These are phyloP conservation scores for Bolborhynchus lineola DNA, from an alignment of 2,113 vertebrate species.

Conservation along the genomic window DNA sequence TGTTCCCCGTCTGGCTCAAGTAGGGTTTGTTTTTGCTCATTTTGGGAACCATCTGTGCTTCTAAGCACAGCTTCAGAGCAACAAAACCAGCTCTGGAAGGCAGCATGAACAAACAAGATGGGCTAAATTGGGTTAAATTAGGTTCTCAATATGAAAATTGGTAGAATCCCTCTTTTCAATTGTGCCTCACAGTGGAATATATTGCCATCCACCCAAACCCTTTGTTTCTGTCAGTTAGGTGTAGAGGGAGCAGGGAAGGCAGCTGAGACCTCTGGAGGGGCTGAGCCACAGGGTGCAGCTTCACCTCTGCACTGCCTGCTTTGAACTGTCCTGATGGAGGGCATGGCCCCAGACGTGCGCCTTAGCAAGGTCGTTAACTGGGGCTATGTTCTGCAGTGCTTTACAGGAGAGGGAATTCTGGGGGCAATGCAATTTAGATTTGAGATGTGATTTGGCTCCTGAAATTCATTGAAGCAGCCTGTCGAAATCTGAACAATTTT, in stretches of 20 bases:
- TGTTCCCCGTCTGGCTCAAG: neutral
- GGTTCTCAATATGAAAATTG: neutral
- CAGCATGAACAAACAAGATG: neutral
- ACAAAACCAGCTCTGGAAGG: neutral
- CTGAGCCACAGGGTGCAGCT: fast-evolving
- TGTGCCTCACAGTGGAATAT: neutral
- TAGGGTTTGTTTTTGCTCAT: slow-evolving; percentile 22
- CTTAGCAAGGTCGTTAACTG: neutral
- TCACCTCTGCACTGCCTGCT: fast-evolving
- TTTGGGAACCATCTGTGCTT: slow-evolving; percentile 50
- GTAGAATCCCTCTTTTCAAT: neutral
- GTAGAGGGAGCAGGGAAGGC: fast-evolving
- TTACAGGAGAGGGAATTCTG: neutral
- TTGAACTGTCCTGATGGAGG: fast-evolving
- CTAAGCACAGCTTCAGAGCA: neutral
- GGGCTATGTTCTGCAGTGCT: neutral
- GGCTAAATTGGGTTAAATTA: neutral
- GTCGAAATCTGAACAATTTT: slow-evolving; percentile 23
- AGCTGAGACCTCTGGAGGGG: fast-evolving
- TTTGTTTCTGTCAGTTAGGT: fast-evolving
- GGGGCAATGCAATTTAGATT: neutral
- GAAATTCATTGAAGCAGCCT: neutral
- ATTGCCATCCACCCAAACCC: neutral
- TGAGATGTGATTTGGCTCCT: neutral
- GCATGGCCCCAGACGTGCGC: fast-evolving